Percentiles rank a stretch among this genome's conserved stretches.
phyloP scores from a whole-genome alignment of 2,888 invertebrate genomes.

The Drosophila formosana region DNA sequence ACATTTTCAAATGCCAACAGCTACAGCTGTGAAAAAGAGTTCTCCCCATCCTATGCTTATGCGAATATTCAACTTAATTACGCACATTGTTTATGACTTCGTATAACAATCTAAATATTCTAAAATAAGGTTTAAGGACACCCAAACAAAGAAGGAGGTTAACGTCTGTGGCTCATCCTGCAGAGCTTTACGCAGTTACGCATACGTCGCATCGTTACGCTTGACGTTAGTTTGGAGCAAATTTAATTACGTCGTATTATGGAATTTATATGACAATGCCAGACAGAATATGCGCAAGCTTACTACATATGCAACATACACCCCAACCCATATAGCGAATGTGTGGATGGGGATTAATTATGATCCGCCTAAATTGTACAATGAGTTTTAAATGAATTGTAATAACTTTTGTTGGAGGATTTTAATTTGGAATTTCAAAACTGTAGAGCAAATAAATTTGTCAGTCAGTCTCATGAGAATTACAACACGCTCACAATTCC shows the following conservation, averaged over 20 bases:
- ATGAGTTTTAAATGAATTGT: conserved; percentile 81
- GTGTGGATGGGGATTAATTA: conserved; percentile 77
- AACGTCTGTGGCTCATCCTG: conserved; percentile 54
- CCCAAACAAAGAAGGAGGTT: conserved; percentile 1
- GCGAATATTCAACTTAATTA: conserved; percentile 69
- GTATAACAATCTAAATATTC: conserved; percentile 57
- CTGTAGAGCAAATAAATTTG: conserved; percentile 75
- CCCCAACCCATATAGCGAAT: conserved; percentile 37
- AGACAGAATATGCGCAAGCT: conserved; percentile 42
- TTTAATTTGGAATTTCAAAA: conserved; percentile 82
- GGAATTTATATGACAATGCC: conserved; percentile 83
- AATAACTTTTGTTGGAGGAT: conserved; percentile 83
- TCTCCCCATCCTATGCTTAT: background rate
- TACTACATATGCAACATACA: conserved; percentile 24
- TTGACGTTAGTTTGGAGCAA: conserved; percentile 70
- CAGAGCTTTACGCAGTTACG: conserved; percentile 67
- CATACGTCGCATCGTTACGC: conserved; percentile 41
- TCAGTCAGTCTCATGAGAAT: conserved; percentile 25
- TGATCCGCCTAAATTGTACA: conserved; percentile 80
- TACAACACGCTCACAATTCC: conserved; percentile 8
- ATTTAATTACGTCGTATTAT: conserved; percentile 84
- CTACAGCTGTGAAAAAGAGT: conserved; percentile 11
- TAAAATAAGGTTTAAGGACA: conserved; percentile 20
- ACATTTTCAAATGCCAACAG: conserved; percentile 39
- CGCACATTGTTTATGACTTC: conserved; percentile 80